Conservation (phyloP, 2,888 invertebrate species). For the Tetragnatha montana region DNA sequence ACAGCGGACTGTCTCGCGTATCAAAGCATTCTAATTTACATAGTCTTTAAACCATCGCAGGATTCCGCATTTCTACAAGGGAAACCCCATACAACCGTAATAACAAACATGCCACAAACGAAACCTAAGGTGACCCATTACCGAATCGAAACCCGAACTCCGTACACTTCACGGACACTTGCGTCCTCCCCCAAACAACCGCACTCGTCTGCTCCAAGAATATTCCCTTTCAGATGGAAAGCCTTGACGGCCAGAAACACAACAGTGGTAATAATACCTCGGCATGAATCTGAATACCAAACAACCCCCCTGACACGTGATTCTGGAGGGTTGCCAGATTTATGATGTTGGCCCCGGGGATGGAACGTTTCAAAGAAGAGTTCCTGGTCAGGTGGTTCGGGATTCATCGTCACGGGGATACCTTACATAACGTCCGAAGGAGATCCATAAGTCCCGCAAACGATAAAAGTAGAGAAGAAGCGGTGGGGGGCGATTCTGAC, state of each 20-base stretch:
- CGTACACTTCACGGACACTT: not conserved
- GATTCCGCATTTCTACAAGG: not conserved
- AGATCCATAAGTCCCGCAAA: not conserved
- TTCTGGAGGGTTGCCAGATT: constrained; percentile 16
- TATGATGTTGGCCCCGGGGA: not conserved
- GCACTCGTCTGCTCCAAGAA: too few species aligned
- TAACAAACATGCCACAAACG: not conserved
- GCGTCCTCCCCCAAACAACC: not conserved
- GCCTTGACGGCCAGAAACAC: not conserved
- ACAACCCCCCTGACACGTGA: constrained; percentile 17
- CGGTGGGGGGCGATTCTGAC: too few species aligned
- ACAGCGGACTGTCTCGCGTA: too few species aligned
- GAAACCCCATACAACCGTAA: not conserved
- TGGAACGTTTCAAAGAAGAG: not conserved
- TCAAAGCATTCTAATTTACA: too few species aligned
- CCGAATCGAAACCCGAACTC: not conserved
- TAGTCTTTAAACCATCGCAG: not conserved
- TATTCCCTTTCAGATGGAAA: too few species aligned
- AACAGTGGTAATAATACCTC: constrained; percentile 27
- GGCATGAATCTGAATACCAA: constrained; percentile 7
- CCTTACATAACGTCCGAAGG: not conserved
- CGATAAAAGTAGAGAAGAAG: too few species aligned
- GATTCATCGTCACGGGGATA: not conserved
- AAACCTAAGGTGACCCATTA: not conserved
- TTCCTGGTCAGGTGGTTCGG: not conserved